Base-by-base conservation (phyloP, 2,888 invertebrate species). In the Acrocyrtus sp. region DNA sequence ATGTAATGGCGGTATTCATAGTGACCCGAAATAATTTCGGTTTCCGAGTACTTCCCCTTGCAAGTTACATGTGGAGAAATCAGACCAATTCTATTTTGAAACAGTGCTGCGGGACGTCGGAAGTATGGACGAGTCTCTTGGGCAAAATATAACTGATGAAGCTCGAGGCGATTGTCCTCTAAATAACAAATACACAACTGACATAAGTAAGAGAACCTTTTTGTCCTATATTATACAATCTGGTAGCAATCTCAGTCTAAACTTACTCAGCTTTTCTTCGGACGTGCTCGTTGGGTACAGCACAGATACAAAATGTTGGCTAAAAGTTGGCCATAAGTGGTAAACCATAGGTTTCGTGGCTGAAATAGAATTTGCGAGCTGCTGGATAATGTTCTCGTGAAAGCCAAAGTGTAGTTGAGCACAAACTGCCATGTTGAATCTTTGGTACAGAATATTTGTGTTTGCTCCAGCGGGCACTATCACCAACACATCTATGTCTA, bases 1-100 rank as follows among this genome's bases (percentile, higher is more conserved):
- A 95, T 92, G 84, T 99, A 99, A 85, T 99, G 99, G 84, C 96
- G 92, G 85, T 99, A 99, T 19, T 90, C 87, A 83, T 99, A 99
- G 76, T 89, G 88, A 1, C 99, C 99, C 76, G 90, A 87, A 2
- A 98, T 77, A 19, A 78, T 62, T 73, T 78, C 74, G 0, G 78
- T 80, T 47, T 75, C 87, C 24, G 85, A 57, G 17, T 83, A 83
- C 50, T 83, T 82, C 26, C 81, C 74, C 1, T 75, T 81, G 5
- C 78, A 39, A 1, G 75, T 60, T 1, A 76, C 58, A 58, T 81
- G 81, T 19, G 81, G 81, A 0, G 81, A 81, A n/a, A 81, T 68
- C 26, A 79, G 69, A 26, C 73, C 74, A 12, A 63, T 43, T 21
- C 61, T 54, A 10, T 67, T 51, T 51, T 79, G 80, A 39, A 79